Evolutionary conservation across 1,140 invertebrate genomes (phyloP).

Genomic region (Oryctes rhinoceros): DNA sequence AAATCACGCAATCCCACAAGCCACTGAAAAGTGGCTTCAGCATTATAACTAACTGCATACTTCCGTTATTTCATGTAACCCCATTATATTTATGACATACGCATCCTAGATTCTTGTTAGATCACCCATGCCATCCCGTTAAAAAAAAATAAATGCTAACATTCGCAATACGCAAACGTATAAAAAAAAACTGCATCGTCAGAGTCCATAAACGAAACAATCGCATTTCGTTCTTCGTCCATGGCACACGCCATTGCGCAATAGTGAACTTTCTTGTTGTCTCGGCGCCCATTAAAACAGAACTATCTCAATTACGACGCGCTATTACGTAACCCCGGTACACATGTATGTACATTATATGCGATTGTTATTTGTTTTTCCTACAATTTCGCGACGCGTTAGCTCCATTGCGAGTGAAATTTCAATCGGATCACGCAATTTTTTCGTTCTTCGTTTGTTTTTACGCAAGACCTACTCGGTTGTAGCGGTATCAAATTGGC

Average conservation of each 20-base stretch:
- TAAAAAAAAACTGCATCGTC: constrained; percentile 1
- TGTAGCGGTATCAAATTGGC: neutral
- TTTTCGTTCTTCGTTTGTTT: neutral
- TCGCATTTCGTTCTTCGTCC: neutral
- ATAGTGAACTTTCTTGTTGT: constrained; percentile 16
- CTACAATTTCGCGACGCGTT: constrained; percentile 14
- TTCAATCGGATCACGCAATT: constrained; percentile 14
- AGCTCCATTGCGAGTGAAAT: neutral
- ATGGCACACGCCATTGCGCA: constrained; percentile 20
- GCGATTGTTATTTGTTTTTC: constrained; percentile 27
- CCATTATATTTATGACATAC: neutral
- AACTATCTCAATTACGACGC: constrained; percentile 24
- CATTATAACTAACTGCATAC: too few relatives aligned
- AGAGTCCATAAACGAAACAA: constrained; percentile 24
- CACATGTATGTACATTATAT: neutral
- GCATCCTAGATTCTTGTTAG: neutral
- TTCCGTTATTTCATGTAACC: neutral
- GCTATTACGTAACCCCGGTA: constrained; percentile 22
- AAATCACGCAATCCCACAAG: too few relatives aligned
- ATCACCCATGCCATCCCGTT: neutral
- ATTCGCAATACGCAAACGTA: neutral
- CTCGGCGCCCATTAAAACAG: constrained; percentile 14
- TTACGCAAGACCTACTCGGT: neutral
- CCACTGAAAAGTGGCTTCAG: too few relatives aligned
- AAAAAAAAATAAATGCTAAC: neutral